Base-by-base conservation (phyloP, 2,797 vertebrate genomes). In the Pterois miles region DNA sequence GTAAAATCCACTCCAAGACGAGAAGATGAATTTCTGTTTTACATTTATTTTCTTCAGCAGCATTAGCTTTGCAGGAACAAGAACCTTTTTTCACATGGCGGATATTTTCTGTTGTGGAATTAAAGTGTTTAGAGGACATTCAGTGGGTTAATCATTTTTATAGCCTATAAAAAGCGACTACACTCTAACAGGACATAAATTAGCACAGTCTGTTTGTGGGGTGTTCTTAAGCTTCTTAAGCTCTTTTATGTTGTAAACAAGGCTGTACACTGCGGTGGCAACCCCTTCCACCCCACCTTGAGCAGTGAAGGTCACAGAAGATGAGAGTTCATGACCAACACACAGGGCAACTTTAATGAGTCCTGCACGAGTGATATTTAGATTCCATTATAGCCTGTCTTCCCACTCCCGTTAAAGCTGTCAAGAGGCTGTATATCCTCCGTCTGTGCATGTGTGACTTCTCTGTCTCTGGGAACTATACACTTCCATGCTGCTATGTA, bases 281-380 rank as follows among this genome's bases (percentile, higher is more conserved):
- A 8, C 52, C 16, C 43, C 10, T 33, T 27, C 54, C 43, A 48
- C 36, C 59, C 57, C 62, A 65, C 83, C 72, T 80, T 74, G 63
- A 88, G 80, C 25, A 1, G 18, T 65, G 79, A 87, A 88, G 85
- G 85, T 90, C 74, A 84, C 60, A 57, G 34, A 40, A 71, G 85
- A 77, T 31, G 80, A 74, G 59, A 81, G 76, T 86, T 81, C 81
- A 87, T 78, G 82, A 83, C 76, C 69, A 25, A 65, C 66, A 56
- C 70, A 74, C 62, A 56, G 76, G 81, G 77, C 69, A 75, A 12
- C 65, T 86, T 89, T 85, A 90, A 89, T 81, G 86, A 91, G 89
- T 53, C 66, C 56, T 57, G 46, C 71, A 71, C 74, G 71, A 83
- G 71, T 72, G 71, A 84, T 88, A 73, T 81, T 88, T 81, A 87